Evolutionary conservation across 1,140 invertebrate species (phyloP).

Genomic region (Papilio polyxenes): DNA sequence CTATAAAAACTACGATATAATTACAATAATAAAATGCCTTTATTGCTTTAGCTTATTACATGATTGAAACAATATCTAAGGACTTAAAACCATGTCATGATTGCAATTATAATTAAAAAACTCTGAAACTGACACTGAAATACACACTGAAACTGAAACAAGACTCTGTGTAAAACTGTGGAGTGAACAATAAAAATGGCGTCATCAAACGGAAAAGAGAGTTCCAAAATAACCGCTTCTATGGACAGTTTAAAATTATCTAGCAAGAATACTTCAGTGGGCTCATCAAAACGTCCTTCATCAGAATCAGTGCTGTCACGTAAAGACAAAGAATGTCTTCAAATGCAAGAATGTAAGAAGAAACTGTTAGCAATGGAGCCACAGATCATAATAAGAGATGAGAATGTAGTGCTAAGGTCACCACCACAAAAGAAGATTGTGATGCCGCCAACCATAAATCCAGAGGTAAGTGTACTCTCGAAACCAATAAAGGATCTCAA

Average conservation of each 20-base stretch:
- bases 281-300: slow-evolving; percentile 76
- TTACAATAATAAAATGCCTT: too few species aligned
- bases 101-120: neutral
- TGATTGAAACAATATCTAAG: too few species aligned
- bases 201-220: slow-evolving; percentile 73
- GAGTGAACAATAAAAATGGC: slow-evolving; percentile 59
- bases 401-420: slow-evolving; percentile 74
- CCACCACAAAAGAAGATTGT: slow-evolving; percentile 79
- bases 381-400: slow-evolving; percentile 77
- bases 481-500: too few species aligned
- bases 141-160: too few species aligned
- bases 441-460: slow-evolving; percentile 73
- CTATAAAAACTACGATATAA: too few species aligned
- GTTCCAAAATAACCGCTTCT: slow-evolving; percentile 73
- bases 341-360: slow-evolving; percentile 79
- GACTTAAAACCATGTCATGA: neutral
- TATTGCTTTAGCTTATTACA: too few species aligned
- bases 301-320: slow-evolving; percentile 76
- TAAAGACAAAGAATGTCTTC: slow-evolving; percentile 76
- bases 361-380: slow-evolving; percentile 77
- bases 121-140: too few species aligned
- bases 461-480: slow-evolving; percentile 66
- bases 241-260: slow-evolving; percentile 78
- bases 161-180: neutral
- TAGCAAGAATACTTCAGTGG: slow-evolving; percentile 70